Base-by-base conservation (phyloP, 2,797 vertebrate genomes). In the Dipus sagitta region DNA sequence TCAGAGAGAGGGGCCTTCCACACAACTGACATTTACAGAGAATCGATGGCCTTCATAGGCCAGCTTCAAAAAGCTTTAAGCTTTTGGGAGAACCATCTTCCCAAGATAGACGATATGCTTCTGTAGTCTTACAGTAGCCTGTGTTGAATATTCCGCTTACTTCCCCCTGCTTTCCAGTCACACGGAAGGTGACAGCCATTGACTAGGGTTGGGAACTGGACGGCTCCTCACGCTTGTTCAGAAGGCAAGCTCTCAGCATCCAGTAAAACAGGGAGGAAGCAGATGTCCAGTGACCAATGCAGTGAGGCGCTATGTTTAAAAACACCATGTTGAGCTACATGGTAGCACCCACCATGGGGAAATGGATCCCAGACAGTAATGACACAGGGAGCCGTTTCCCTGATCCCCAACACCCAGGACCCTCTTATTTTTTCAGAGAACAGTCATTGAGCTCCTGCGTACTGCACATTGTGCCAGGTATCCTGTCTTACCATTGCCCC, bases 51-150 rank as follows among this genome's bases (percentile, higher is more conserved):
- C 47, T 87, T 87, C 68, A 28, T 42, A 74, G 77, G 38, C 72
- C 68, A 88, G 67, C 80, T 88, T 71, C 58, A 8, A 86, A 71
- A 94, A 42, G 18, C 77, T 90, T 92, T 92, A 88, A 65, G 26
- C 20, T 38, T 24, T 75, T 78, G 34, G 28, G 52, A 75, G 54
- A 68, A 26, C 28, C 47, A 3, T 77, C 60, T 87, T 80, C 71
- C 64, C 87, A 76, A 95, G 78, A 86, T 58, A 21, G 77, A 67
- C 38, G 47, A 18, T 78, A 34, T 68, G 20, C 71, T n/a, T 72
- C 92, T 77, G 47, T 14, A 62, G 83, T 76, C 30, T 47, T 78
- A 76, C 91, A 94, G 21, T 70, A 85, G 82, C 13, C 47, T 72
- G 1, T 68, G 23, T 52, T 92, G 72, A 77, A 21, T 75, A 26